These are phyloP conservation scores for Helicorthomorpha holstii DNA, from an alignment of 1,140 invertebrate species.

Conservation along the genomic window DNA sequence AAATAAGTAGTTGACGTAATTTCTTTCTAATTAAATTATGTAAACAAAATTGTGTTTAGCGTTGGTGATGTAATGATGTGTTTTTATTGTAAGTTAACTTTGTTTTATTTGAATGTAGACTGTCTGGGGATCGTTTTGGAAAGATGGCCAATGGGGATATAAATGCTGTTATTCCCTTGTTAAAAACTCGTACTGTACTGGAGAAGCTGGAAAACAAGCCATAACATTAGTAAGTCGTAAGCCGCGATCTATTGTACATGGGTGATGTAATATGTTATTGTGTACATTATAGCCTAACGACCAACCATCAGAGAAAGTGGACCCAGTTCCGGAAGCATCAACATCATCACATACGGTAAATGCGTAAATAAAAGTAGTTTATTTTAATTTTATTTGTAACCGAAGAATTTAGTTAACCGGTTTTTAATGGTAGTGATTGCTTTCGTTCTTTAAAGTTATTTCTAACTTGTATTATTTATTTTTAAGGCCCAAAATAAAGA, in stretches of 20 bases:
- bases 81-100: conserved; percentile 8
- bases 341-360: too few species aligned
- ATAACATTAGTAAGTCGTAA: too few species aligned
- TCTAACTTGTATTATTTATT: neutral
- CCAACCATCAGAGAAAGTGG: too few species aligned
- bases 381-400: too few species aligned
- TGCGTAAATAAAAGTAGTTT: too few species aligned
- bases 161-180: conserved; percentile 89
- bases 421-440: too few species aligned
- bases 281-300: too few species aligned
- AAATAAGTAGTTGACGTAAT: conserved; percentile 10
- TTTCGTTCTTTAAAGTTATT: conserved; percentile 1
- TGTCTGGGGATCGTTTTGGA: conserved; percentile 94
- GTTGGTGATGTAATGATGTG: conserved; percentile 4
- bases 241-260: too few species aligned
- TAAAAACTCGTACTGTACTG: conserved; percentile 58
- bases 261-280: too few species aligned
- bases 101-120: conserved; percentile 30
- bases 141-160: conserved; percentile 81
- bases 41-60: conserved; percentile 6
- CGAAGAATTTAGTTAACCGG: too few species aligned
- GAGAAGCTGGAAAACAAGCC: conserved; percentile 47
- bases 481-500: conserved; percentile 10
- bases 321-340: too few species aligned
- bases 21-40: too few species aligned